Evolutionary conservation across 2,888 invertebrate genomes (phyloP), one percentile per base, ranked within the genome.

Genomic region (Acanthacorydalis orientalis): DNA sequence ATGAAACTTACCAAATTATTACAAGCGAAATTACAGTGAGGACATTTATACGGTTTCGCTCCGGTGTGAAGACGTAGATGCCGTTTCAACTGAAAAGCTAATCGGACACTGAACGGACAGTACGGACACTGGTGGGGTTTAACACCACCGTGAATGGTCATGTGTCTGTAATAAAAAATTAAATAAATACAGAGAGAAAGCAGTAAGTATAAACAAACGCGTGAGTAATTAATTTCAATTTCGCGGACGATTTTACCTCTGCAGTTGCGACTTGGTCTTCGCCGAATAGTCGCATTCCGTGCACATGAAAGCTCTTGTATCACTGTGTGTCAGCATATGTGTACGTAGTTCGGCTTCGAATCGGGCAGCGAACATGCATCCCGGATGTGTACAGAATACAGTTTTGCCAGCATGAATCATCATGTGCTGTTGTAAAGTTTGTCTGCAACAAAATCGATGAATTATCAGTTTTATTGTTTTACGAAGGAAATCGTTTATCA

Each of bases 31-130:
- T 68, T 57, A 61, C 93, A 95, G 61, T 89, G 79, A 0, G 85
- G 85, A 64, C 95, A 95, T 46, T 73, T 73, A 65, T 84, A 91
- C 0, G 92, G 90, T 61, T 87, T 89, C 33, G 78, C 73, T 4
- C 86, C 86, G 4, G 80, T 80, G 62, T 92, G 91, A 23, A 82
- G 73, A 4, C 83, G 72, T 60, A 80, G 68, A 62, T 93, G 93
- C 43, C 90, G 74, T 57, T 77, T 80, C 55, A 93, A 65, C 60
- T 86, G 83, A 31, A 78, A 75, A 7, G 74, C 67, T 51, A 77
- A 71, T 54, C 77, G 74, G 12, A 79, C 74, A 52, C 73, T 73
- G 63, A 87, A 91, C 2, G 71, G 59, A 57, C 92, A 92, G 9
- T 75, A 65, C 31, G 70, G 63, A 59, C 88, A 88, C 41, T 71